Base-by-base conservation (phyloP, 2,888 invertebrate genomes). In the Bugulina stolonifera region DNA sequence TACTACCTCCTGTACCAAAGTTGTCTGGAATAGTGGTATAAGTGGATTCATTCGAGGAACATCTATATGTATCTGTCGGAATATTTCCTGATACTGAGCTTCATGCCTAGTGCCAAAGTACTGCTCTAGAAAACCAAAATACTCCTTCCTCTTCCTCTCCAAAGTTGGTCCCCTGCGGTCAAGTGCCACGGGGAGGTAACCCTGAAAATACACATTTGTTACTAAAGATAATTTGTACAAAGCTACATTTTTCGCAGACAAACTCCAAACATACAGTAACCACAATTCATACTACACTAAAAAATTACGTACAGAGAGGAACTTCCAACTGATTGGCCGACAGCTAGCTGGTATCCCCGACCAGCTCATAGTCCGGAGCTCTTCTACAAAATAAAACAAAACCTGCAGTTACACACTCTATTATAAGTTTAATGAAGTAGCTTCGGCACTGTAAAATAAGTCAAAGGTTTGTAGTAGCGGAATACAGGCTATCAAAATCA, bases 1-100 rank as follows among this genome's bases (percentile, higher is more conserved):
- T n/a, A n/a, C n/a, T 77, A 87, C 87, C 82, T 86, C 85, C 79
- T 92, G 92, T 2, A 99, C 98, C 75, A 92, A 90, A 77, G 89
- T 89, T 86, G 99, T 98, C 85, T 99, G 97, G 86, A 99, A 99
- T 76, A 99, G 87, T 43, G 94, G 91, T 75, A 99, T 93, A 74
- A 95, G 89, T 3, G 99, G 98, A 83, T 96, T 97, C 99, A 99
- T 99, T 81, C 99, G 88, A 72, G 98, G 99, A 85, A 99, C 96
- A 86, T 99, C 99, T 80, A 99, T 99, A 86, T 97, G 96, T 85
- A 99, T 99, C 89, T 90, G 91, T 84, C 92, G 88, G 87, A 96
- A 98, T 29, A 96, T 98, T 81, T 98, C 97, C 83, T 91, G 90
- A 83, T 93, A 91, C 72, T 89, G 89, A 83, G 93, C 93, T 81